Base-by-base conservation (phyloP, 2,888 invertebrate species). In the Rhabditoides inermis region DNA sequence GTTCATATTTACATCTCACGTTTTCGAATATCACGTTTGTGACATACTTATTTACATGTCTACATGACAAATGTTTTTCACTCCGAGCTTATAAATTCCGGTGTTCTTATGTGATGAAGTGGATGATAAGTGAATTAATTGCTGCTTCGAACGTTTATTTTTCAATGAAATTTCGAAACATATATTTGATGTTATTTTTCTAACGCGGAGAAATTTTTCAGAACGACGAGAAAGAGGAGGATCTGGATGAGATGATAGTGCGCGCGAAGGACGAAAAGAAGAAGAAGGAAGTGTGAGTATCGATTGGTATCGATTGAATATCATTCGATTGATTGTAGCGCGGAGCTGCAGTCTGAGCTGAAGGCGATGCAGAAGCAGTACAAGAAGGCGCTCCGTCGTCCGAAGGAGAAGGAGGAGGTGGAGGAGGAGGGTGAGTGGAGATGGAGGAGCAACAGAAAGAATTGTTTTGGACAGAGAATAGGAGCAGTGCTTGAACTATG, bases 391-490 rank as follows among this genome's bases (percentile, higher is more conserved):
- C 51, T 75, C 67, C 61, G 75, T 60, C 39, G 54, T n/a, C 63
- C 60, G 12, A 69, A 73, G 45, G 63, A 66, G 51, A 65, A 55
- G 69, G 76, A 20, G 70, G 68, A 77, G 64, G n/a, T n/a, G n/a
- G 67, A 77, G 58, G 66, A 77, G 10, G 65, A 68, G 39, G 65
- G 60, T 57, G 41, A 49, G 45, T 46, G 12, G 15, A 20, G 26
- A 32, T 12, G 15, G 5, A 15, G 22, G 10, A 18, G 20, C 6
- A n/a, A n/a, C 27, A 15, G 37, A n/a, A 7, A 12, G n/a, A 12
- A 10, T n/a, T 12, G 18, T 10, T 15, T 6, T 37, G 10, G 26
- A 44, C 18, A 44, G 25, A 41, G 32, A 49, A 25, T n/a, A 49
- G 1, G 30, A 18, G 15, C 6, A 49, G 2, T 26, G n/a, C 32